A percentile compares a stretch with the other conserved stretches of the same genome.
phyloP scores from a whole-genome alignment of 1,140 invertebrate genomes.

The Solenopsis invicta region DNA sequence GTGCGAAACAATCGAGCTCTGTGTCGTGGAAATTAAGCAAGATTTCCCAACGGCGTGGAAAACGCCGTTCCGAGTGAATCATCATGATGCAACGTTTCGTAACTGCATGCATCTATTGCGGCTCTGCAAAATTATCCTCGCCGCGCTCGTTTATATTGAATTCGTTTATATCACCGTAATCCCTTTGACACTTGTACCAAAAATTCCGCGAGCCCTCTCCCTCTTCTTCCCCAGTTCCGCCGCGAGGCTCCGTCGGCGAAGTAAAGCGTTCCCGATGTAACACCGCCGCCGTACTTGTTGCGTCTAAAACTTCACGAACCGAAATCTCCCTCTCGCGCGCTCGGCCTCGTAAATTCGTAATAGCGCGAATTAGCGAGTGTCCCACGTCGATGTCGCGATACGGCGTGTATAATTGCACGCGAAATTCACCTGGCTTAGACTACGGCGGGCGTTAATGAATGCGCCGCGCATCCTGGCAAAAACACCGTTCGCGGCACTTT shows the following conservation, averaged over 20 bases:
- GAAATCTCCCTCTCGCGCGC: conserved; percentile 10
- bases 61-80: conserved; percentile 55
- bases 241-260: background rate
- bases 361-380: conserved; percentile 49
- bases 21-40: conserved; percentile 56
- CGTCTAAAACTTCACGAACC: conserved; percentile 47
- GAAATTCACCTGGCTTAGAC: conserved; percentile 20
- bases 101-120: conserved; percentile 14
- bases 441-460: background rate
- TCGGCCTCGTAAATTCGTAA: conserved; percentile 34
- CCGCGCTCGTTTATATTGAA: conserved; percentile 26
- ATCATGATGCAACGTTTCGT: conserved; percentile 55
- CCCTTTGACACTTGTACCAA: conserved; percentile 46
- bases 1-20: conserved; percentile 46
- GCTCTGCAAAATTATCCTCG: conserved; percentile 36
- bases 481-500: conserved; percentile 6
- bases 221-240: no score
- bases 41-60: conserved; percentile 55
- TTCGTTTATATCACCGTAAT: conserved; percentile 23
- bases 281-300: conserved; percentile 49
- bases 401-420: background rate
- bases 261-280: conserved; percentile 45
- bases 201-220: conserved; percentile 22
- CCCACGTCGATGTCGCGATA: conserved; percentile 34
- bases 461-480: background rate